These are phyloP conservation scores for Lordiphosa mommai DNA, from an alignment of 1,140 invertebrate species.

Conservation along the genomic window DNA sequence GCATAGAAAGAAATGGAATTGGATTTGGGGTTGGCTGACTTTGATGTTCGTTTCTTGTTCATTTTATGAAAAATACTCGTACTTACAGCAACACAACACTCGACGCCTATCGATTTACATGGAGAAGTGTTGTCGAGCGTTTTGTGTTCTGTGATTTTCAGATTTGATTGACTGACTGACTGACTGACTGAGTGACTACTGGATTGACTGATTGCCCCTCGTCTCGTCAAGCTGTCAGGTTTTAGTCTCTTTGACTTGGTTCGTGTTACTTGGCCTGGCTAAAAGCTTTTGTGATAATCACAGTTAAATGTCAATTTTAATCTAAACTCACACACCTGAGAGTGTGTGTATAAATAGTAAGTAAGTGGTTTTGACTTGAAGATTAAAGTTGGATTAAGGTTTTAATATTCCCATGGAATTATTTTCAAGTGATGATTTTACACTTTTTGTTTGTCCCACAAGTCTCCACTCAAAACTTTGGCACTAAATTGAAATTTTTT, in stretches of 20 bases:
- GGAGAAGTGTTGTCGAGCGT: background rate
- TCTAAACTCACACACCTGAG: slow-evolving; percentile 34
- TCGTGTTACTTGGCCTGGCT: slow-evolving; percentile 26
- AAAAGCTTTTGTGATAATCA: slow-evolving; percentile 66
- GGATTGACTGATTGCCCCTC: slow-evolving; percentile 60
- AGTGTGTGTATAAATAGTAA: background rate
- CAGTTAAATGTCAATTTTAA: slow-evolving; percentile 69
- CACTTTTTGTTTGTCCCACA: too few relatives aligned
- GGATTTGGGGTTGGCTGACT: slow-evolving; percentile 62
- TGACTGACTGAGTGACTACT: slow-evolving; percentile 26
- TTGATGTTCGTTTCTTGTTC: slow-evolving; percentile 48
- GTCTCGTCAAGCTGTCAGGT: slow-evolving; percentile 5
- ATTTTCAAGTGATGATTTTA: too few relatives aligned
- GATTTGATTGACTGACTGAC: slow-evolving; percentile 38
- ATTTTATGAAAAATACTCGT: slow-evolving; percentile 3
- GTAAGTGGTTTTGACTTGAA: background rate
- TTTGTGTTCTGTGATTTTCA: slow-evolving; percentile 24
- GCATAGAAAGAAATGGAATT: slow-evolving; percentile 66
- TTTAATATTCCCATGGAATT: too few relatives aligned
- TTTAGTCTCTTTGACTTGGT: slow-evolving; percentile 6
- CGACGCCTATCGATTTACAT: slow-evolving; percentile 40
- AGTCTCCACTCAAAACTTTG: too few relatives aligned
- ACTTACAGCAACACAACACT: slow-evolving; percentile 39
- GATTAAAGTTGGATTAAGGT: background rate
- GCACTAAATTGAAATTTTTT: background rate